Evolutionary conservation across 2,113 vertebrate species (phyloP).

Genomic region (Fregata magnificens): DNA sequence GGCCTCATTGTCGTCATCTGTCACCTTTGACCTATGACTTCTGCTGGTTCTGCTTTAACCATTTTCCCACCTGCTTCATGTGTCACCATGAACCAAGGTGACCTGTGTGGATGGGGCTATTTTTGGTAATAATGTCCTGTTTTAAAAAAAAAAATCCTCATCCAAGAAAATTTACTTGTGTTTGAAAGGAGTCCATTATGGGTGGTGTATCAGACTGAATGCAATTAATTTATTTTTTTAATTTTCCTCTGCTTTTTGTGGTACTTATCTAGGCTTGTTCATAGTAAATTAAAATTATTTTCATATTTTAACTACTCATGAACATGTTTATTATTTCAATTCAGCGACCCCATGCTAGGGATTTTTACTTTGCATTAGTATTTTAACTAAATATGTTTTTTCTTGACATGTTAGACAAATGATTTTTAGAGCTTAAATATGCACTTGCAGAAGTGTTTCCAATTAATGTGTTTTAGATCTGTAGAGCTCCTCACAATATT

Average conservation of each 20-base stretch:
- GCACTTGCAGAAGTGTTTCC: background rate
- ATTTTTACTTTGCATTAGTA: background rate
- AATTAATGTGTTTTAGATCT: background rate
- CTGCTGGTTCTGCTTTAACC: background rate
- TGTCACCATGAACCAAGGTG: background rate
- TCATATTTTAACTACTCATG: background rate
- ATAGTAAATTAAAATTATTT: background rate
- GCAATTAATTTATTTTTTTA: background rate
- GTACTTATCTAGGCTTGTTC: background rate
- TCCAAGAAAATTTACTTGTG: background rate
- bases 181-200: background rate
- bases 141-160: background rate
- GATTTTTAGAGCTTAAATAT: background rate
- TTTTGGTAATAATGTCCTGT: background rate
- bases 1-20: background rate
- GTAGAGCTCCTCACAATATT: background rate
- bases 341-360: accelerated
- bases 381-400: background rate
- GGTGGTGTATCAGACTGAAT: background rate
- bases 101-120: background rate
- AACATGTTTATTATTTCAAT: background rate
- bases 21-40: background rate
- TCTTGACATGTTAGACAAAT: background rate
- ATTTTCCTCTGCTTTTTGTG: background rate
- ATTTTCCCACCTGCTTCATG: background rate